These are phyloP conservation scores for Arion vulgaris DNA, from an alignment of 1,140 invertebrate genomes.

Conservation along the genomic window DNA sequence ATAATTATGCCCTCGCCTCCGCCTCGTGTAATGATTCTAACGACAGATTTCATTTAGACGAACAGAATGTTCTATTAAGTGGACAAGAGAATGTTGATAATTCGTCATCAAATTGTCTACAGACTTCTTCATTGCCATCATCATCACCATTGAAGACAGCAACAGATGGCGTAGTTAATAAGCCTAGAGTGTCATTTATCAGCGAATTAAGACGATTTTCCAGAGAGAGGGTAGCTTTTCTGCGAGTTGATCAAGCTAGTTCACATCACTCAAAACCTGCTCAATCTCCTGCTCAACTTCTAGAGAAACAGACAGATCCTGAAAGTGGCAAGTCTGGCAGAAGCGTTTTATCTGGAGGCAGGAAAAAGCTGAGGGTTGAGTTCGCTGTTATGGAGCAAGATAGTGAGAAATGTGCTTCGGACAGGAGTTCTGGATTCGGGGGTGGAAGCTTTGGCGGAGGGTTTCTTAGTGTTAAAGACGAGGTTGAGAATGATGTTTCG, in stretches of 20 bases:
- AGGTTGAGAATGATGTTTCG: constrained; percentile 42
- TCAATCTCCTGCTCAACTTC: neutral
- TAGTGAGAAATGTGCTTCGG: constrained; percentile 27
- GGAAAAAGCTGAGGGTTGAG: constrained; percentile 55
- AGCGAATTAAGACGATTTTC: neutral
- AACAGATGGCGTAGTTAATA: no score
- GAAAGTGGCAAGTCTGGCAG: constrained; percentile 60
- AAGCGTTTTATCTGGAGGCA: constrained; percentile 76
- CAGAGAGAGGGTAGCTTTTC: neutral
- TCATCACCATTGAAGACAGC: no score
- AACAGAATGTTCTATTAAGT: no score
- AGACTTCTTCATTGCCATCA: no score
- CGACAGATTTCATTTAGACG: no score
- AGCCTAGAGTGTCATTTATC: neutral
- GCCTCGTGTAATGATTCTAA: no score
- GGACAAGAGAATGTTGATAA: no score
- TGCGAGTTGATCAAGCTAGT: neutral
- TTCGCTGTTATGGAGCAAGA: constrained; percentile 57
- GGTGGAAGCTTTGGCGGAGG: neutral
- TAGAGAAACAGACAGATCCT: neutral
- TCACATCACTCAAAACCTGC: neutral
- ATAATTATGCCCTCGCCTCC: no score
- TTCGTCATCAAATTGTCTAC: no score
- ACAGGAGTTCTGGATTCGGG: constrained; percentile 44
- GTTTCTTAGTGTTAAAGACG: constrained; percentile 8